These are phyloP conservation scores for Drosophila burlai DNA, from an alignment of 1,140 invertebrate species.

Conservation along the genomic window DNA sequence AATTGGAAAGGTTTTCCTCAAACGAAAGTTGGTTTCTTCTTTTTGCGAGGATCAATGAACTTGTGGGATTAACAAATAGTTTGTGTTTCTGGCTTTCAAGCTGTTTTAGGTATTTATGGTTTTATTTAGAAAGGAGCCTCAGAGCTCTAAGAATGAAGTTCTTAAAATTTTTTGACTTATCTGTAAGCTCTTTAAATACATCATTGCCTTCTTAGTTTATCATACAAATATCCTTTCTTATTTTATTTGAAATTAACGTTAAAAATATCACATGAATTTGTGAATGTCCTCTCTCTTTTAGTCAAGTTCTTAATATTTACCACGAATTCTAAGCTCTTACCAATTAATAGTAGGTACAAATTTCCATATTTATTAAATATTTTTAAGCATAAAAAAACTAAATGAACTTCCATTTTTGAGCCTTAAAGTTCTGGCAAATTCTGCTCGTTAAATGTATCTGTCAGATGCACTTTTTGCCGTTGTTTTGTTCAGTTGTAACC, in stretches of 20 bases:
- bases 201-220: background rate
- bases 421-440: background rate
- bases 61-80: background rate
- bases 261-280: too few species aligned
- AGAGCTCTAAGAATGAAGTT: background rate
- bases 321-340: rapidly evolving
- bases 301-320: background rate
- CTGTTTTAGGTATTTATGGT: background rate
- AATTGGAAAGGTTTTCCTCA: constrained; percentile 47
- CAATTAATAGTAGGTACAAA: background rate
- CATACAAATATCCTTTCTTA: background rate
- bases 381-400: background rate
- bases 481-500: constrained; percentile 27
- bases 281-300: background rate
- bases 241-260: background rate
- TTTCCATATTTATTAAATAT: background rate
- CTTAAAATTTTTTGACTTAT: background rate
- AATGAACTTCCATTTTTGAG: background rate
- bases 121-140: background rate
- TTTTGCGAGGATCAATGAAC: constrained; percentile 21
- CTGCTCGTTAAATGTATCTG: constrained; percentile 13
- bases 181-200: background rate
- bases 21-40: constrained; percentile 24
- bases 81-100: background rate
- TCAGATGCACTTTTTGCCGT: background rate